Percentiles rank a stretch among this genome's conserved stretches.
phyloP scores from a whole-genome alignment of 2,888 invertebrate species.

The Cephus pygmeus region DNA sequence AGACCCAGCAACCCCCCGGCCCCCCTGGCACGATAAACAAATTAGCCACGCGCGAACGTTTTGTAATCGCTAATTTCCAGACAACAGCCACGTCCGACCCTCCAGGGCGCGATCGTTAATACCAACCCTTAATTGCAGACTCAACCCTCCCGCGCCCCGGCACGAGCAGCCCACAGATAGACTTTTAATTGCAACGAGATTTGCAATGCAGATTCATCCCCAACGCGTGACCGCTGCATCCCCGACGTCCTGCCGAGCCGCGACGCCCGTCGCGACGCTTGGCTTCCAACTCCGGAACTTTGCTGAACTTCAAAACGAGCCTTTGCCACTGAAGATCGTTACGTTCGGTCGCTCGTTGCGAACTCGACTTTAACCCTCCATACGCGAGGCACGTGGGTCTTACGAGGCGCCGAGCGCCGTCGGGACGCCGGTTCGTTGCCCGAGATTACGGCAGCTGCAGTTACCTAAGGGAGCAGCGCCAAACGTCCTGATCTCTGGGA shows the following conservation, averaged over 20 bases:
- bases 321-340: background rate
- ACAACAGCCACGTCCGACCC: conserved; percentile 22
- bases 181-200: conserved; percentile 54
- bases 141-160: conserved; percentile 31
- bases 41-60: background rate
- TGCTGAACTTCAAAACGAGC: background rate
- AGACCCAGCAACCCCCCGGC: background rate
- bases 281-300: conserved; percentile 13
- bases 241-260: conserved; percentile 2
- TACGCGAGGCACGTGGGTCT: background rate
- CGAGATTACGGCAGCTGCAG: background rate
- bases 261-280: conserved; percentile 19
- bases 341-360: background rate
- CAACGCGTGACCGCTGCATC: conserved; percentile 31
- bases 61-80: conserved; percentile 31
- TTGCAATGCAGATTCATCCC: conserved; percentile 50
- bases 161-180: conserved; percentile 40
- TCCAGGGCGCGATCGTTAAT: conserved; percentile 30
- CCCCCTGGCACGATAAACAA: background rate
- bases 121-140: conserved; percentile 47
- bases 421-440: background rate
- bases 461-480: background rate
- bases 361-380: background rate
- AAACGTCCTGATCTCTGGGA: background rate
- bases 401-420: background rate